Evolutionary conservation across 1,140 invertebrate species (phyloP), one percentile per base, ranked within the genome.

Genomic region (Araneus ventricosus): DNA sequence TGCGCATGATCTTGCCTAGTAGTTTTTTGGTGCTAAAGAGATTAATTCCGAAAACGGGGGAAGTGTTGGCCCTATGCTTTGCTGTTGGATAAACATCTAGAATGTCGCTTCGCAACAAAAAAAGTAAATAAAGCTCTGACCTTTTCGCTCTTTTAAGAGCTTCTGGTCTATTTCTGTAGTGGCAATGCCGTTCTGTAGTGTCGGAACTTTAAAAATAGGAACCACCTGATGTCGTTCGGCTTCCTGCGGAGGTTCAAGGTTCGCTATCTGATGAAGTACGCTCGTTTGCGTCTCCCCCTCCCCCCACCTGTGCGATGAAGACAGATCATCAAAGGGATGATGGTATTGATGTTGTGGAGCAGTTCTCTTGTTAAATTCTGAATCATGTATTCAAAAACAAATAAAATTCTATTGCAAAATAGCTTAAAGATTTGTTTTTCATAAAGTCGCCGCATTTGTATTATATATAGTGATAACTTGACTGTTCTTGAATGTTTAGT

Each of bases 161-260:
- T 27, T 67, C 63, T 27, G 63, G 63, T n/a, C 63, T 67, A 67
- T 67, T 67, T 67, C 63, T 67, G 27, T n/a, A 67, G 63, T 67
- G 63, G 63, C 63, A 67, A 67, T 30, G 45, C 45, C 63, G 70
- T 34, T 37, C 27, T 34, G 30, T 30, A 30, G 14, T 75, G 70
- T 75, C 20, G 70, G 70, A 5, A 37, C 27, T 75, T 34, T 75
- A 75, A 75, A 84, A 84, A 84, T 84, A 84, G 80, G 80, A 84
- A 84, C 80, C 80, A 84, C 80, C 80, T 84, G 80, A 75, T 27
- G 63, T 67, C 24, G n/a, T 63, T 67, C 27, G 14, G n/a, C 63
- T 67, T 27, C n/a, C 27, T 67, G 63, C 14, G 63, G 63, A 67
- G 63, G 24, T 80, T 80, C 37, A 80, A 80, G 79, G 39, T 80